Evolutionary conservation across 2,888 invertebrate genomes (phyloP), one percentile per base, ranked within the genome.

Genomic region (Dascillus cervinus): DNA sequence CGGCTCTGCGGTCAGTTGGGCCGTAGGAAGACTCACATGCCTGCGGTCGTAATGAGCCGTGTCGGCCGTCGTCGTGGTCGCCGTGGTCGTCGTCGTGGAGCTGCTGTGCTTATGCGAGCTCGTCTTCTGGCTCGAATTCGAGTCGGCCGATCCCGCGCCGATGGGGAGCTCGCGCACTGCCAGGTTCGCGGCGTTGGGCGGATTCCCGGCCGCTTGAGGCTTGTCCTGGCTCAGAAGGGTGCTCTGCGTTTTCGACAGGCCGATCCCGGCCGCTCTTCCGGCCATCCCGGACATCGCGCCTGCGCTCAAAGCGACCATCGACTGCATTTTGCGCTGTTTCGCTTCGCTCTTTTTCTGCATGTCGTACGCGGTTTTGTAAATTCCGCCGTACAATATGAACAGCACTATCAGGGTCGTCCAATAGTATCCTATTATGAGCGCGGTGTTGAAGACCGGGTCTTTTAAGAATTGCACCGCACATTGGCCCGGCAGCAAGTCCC

Each of bases 311-410:
- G 89, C 89, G 5, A 92, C 90, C 87, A 92, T 89, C 4, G 88
- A 88, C 52, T 91, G 89, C 86, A 92, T 88, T 65, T 95, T 92
- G 14, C 90, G 77, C 56, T 95, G 91, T 52, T 96, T 96, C 0
- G 89, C 92, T 66, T 94, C 91, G 50, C 95, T 91, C 59, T 94
- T 92, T 61, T 90, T 89, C 62, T 96, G 95, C 87, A 97, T 90
- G 49, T 91, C 89, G 58, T 94, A 90, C 3, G 96, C 97, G 20
- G 94, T 95, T 60, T 90, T 89, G 64, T 96, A 97, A 54, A 97
- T 97, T 5, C 95, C 96, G 26, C 89, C 91, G 62, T 99, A 99
- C 5, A 99, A 73, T 35, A 91, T 82, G 58, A 96, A 91, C 40
- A 99, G 76, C 21, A 99, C 92, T 32, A 94, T 80, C 15, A 99